These are phyloP conservation scores for Azorinus chamasolen DNA, from an alignment of 2,888 invertebrate genomes.

Conservation along the genomic window DNA sequence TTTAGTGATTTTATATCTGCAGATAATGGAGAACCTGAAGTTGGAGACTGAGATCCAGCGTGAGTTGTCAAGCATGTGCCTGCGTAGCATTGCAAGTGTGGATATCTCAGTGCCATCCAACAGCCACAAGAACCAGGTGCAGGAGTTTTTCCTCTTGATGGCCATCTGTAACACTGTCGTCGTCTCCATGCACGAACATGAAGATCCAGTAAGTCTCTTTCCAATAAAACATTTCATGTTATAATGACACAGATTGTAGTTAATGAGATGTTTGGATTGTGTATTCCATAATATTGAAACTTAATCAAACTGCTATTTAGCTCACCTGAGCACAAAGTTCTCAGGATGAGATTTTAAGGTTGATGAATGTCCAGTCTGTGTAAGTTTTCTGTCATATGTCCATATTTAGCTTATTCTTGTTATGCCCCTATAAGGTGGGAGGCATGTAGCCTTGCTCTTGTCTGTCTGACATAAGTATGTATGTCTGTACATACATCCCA, in stretches of 20 bases:
- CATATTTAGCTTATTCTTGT: no score
- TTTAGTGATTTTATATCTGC: constrained; percentile 18
- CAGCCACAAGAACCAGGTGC: constrained; percentile 86
- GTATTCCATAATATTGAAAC: neutral
- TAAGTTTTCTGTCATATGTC: no score
- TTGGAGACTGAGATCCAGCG: constrained; percentile 78
- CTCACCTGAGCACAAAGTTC: neutral
- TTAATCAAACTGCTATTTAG: no score
- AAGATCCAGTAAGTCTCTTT: constrained; percentile 74
- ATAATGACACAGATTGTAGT: neutral
- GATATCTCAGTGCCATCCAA: constrained; percentile 65
- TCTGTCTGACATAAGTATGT: no score
- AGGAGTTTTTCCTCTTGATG: constrained; percentile 93
- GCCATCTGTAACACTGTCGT: constrained; percentile 99
- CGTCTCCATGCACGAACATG: constrained; percentile 91
- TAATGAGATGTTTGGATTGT: neutral
- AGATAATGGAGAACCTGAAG: constrained; percentile 77
- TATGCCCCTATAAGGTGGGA: no score
- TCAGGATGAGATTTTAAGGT: no score
- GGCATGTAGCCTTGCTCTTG: no score
- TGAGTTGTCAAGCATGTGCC: constrained; percentile 79
- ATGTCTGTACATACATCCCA: no score
- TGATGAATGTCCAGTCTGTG: no score
- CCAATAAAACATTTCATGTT: neutral
- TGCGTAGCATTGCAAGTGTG: constrained; percentile 75